Evolutionary conservation across 2,113 vertebrate genomes (phyloP).

Genomic region (Leuciscus idus): DNA sequence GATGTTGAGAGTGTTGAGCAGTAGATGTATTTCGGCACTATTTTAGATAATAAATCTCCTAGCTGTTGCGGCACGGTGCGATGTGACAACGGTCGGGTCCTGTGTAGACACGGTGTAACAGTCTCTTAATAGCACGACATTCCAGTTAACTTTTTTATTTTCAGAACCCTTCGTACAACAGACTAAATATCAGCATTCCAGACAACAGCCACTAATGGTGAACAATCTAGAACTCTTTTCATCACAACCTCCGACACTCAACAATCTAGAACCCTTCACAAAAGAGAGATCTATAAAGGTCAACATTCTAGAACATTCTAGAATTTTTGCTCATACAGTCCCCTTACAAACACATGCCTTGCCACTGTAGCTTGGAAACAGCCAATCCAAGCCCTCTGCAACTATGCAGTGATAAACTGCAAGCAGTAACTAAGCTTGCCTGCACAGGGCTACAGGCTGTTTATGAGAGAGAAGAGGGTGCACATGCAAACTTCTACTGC

Average conservation of each 20-base stretch:
- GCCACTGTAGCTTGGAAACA: conserved; percentile 5
- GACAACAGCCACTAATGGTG: not conserved
- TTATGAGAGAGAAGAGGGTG: not conserved
- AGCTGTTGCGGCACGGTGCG: too few species aligned
- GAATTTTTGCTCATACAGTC: not conserved
- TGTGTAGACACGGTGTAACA: too few species aligned
- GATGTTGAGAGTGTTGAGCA: too few species aligned
- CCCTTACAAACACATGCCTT: not conserved
- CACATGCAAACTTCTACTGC: not conserved
- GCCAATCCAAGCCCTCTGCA: not conserved
- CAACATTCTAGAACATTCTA: not conserved
- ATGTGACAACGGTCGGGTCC: too few species aligned
- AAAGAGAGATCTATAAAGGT: too few species aligned
- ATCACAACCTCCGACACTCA: not conserved
- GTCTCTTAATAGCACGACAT: not conserved
- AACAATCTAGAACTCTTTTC: not conserved
- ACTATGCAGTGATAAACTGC: not conserved
- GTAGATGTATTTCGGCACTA: too few species aligned
- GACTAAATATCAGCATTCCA: not conserved
- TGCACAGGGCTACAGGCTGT: not conserved
- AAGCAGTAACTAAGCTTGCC: not conserved
- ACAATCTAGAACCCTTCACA: not conserved
- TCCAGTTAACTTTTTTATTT: not conserved
- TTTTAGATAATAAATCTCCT: too few species aligned
- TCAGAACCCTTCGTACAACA: not conserved